Evolutionary conservation across 2,888 invertebrate species (phyloP).

Genomic region (Steinernema hermaphroditum): DNA sequence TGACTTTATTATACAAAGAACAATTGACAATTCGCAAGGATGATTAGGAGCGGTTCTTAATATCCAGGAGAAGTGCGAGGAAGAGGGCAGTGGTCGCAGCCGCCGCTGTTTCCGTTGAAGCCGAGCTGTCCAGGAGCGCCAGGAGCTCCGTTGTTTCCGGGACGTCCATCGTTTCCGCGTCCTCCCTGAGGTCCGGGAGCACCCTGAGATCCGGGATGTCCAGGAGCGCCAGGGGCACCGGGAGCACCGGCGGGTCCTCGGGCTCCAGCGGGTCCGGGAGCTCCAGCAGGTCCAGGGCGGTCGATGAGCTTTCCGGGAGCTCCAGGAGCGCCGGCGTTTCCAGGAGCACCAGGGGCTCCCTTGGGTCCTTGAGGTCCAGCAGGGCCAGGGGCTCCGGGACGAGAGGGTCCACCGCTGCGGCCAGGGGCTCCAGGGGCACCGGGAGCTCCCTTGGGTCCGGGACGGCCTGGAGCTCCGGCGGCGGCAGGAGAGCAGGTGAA

Average conservation of each 20-base stretch:
- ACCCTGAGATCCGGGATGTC: constrained; percentile 32
- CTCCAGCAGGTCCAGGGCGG: neutral
- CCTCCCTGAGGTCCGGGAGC: constrained; percentile 32
- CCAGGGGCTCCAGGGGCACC: constrained; percentile 46
- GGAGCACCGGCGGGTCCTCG: constrained; percentile 46
- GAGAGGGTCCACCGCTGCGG: constrained; percentile 29
- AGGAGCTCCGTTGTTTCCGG: constrained; percentile 27
- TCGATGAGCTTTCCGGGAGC: constrained; percentile 11
- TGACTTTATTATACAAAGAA: no score
- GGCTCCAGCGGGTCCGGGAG: constrained; percentile 44
- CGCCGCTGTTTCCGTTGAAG: constrained; percentile 25
- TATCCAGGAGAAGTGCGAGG: constrained; percentile 35
- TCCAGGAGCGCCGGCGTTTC: constrained; percentile 25
- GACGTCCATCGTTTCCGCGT: constrained; percentile 29
- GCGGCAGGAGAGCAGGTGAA: constrained; percentile 1
- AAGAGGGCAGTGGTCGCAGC: constrained; percentile 35
- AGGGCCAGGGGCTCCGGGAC: constrained; percentile 34
- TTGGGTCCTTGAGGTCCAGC: constrained; percentile 20
- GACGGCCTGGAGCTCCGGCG: constrained; percentile 38
- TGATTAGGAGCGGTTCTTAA: no score
- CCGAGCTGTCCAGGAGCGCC: constrained; percentile 26
- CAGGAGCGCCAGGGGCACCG: constrained; percentile 46
- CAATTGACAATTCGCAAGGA: no score
- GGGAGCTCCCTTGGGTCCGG: constrained; percentile 45
- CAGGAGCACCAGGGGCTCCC: constrained; percentile 31